A percentile compares a stretch with the other conserved stretches of the same genome.
Conservation (phyloP, 2,888 invertebrate genomes). For the Gymnocheta viridis region DNA sequence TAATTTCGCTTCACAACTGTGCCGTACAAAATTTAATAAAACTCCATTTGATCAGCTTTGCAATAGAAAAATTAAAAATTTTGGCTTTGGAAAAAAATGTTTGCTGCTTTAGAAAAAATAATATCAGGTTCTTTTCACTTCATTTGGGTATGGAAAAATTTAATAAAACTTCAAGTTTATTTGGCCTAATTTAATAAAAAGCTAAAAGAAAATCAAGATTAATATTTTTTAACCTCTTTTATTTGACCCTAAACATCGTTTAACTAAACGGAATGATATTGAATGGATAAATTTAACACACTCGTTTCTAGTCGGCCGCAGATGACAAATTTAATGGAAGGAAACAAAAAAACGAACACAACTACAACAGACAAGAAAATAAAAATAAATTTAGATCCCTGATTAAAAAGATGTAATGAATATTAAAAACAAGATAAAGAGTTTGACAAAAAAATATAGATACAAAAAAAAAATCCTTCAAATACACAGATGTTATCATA, state of each 20-base stretch:
- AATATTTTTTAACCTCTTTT: not conserved
- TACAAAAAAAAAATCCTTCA: not conserved
- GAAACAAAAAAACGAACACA: not conserved
- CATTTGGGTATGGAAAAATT: too few species aligned
- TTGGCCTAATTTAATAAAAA: too few species aligned
- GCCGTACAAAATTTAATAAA: too few species aligned
- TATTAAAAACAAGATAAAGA: constrained; percentile 64
- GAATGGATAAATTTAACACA: constrained; percentile 31
- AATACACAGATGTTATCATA: constrained; percentile 68
- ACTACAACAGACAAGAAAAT: not conserved
- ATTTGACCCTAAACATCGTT: not conserved
- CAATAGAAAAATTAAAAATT: too few species aligned
- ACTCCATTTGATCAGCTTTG: too few species aligned
- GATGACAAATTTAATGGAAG: constrained; percentile 55
- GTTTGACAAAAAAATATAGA: constrained; percentile 5
- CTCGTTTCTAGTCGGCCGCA: constrained; percentile 15
- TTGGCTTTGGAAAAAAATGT: too few species aligned
- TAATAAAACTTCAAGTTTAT: too few species aligned
- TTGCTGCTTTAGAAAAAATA: too few species aligned
- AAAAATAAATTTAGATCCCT: constrained; percentile 49
- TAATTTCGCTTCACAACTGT: too few species aligned
- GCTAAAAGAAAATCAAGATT: too few species aligned
- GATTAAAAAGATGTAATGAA: constrained; percentile 69
- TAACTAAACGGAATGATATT: constrained; percentile 4
- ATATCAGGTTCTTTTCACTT: too few species aligned